Evolutionary conservation across 2,797 vertebrate genomes (phyloP).

Genomic region (Discoglossus pictus): DNA sequence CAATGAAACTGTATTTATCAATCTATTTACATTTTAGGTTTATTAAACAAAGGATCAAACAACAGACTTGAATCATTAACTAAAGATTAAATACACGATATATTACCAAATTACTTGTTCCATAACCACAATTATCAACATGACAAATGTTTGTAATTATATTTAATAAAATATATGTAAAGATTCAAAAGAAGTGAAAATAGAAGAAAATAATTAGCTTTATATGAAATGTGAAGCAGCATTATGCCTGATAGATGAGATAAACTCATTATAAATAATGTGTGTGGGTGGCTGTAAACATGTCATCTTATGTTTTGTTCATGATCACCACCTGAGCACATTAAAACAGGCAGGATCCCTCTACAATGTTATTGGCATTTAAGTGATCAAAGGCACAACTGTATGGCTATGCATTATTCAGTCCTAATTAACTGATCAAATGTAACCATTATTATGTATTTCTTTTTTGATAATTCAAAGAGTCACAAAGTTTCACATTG

Average conservation of each 20-base stretch:
- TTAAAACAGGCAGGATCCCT: slow-evolving; percentile 25
- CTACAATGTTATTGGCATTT: slow-evolving; percentile 32
- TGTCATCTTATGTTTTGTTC: slow-evolving; percentile 27
- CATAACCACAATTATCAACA: slow-evolving; percentile 20
- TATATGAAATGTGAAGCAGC: slow-evolving; percentile 26
- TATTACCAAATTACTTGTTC: not conserved
- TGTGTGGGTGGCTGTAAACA: slow-evolving; percentile 7
- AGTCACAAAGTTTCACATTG: slow-evolving; percentile 8
- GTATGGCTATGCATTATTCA: slow-evolving; percentile 36
- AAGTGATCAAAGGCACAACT: slow-evolving; percentile 29
- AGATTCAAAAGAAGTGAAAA: slow-evolving; percentile 32
- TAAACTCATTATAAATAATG: slow-evolving; percentile 37
- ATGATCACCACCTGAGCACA: slow-evolving; percentile 31
- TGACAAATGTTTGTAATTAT: slow-evolving; percentile 33
- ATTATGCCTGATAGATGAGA: slow-evolving; percentile 14
- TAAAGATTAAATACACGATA: slow-evolving; percentile 2
- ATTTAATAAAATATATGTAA: slow-evolving; percentile 34
- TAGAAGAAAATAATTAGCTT: slow-evolving; percentile 38
- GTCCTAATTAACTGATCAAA: slow-evolving; percentile 28
- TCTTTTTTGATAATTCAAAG: slow-evolving; percentile 6
- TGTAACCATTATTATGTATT: slow-evolving; percentile 1
- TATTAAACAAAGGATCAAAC: too few relatives aligned
- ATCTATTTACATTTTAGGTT: too few relatives aligned
- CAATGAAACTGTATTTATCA: too few relatives aligned
- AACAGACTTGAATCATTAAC: slow-evolving; percentile 3